A percentile compares a stretch with the other conserved stretches of the same genome.
Conservation (phyloP, 2,113 vertebrate species). For the Callipepla squamata region DNA sequence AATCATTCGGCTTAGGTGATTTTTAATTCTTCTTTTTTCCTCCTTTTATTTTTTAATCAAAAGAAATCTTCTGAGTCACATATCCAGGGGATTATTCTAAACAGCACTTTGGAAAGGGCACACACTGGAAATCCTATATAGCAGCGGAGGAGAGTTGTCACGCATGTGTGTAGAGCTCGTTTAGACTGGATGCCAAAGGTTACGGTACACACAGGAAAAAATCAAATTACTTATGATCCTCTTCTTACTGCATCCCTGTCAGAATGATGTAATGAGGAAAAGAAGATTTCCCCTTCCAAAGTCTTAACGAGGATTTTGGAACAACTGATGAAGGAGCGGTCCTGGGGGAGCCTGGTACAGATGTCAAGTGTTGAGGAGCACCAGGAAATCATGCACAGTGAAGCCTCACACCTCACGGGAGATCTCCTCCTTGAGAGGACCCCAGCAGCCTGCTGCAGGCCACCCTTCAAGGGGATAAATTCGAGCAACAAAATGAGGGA, state of each 20-base stretch:
- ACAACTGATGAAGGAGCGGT: not conserved
- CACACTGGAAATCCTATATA: not conserved
- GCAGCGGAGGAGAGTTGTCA: not conserved
- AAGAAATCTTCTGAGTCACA: conserved; percentile 21
- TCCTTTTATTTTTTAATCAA: conserved; percentile 5
- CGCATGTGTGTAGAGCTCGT: not conserved
- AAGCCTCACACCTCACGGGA: not conserved
- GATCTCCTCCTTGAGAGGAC: not conserved
- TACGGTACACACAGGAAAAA: conserved; percentile 2
- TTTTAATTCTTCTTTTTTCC: conserved; percentile 28
- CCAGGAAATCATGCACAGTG: not conserved
- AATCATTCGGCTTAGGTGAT: conserved; percentile 18
- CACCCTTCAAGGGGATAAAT: fast-evolving
- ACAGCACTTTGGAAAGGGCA: conserved; percentile 12
- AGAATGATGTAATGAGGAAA: not conserved
- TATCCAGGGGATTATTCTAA: conserved; percentile 17
- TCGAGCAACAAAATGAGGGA: not conserved
- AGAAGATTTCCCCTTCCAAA: not conserved
- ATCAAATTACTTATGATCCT: not conserved
- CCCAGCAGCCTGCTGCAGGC: not conserved
- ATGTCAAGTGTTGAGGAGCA: not conserved
- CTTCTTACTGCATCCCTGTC: not conserved
- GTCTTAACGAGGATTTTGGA: not conserved
- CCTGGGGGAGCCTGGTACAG: fast-evolving
- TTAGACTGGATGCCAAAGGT: conserved; percentile 10